Evolutionary conservation across 1,140 invertebrate species (phyloP), one percentile per base, ranked within the genome.

Genomic region (Tenebrio molitor): DNA sequence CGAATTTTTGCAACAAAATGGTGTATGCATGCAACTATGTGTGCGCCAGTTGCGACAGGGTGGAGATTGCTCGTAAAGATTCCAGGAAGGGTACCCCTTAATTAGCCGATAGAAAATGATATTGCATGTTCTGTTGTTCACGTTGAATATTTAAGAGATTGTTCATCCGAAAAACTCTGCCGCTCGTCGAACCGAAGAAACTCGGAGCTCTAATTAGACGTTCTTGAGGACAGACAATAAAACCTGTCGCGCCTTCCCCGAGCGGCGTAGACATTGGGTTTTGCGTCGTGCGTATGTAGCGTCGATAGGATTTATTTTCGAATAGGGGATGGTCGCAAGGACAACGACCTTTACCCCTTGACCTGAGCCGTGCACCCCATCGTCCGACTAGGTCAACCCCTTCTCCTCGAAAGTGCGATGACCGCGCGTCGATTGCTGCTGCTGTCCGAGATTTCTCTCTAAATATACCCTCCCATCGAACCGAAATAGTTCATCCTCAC

Each of bases 321-420:
- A 44, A 25, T 16, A 15, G 12, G 42, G 8, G 19, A 36, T 66
- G 42, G 34, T 25, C 42, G 34, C 36, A 66, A n/a, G 64, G 64
- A 42, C 64, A 66, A 66, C 53, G 71, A 72, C 71, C 71, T 72
- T 72, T 72, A 72, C 71, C 71, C 65, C 46, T 64, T 72, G 65
- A 72, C 71, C 71, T 66, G 63, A 46, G 39, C 14, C 41, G 36
- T 64, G 70, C 62, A 65, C 58, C 70, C 70, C 62, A 41, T 53
- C 62, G 44, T 25, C 29, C 62, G 36, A 42, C 62, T 66, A 66
- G 64, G 64, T 66, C 64, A 66, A 66, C 64, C 64, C 64, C 64
- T 66, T 66, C 64, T 44, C 64, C 64, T 44, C 42, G 64, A 66
- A 66, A 66, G 64, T 44, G 64, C 64, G 64, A 66, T 66, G 64